Base-by-base conservation (phyloP, 2,888 invertebrate species). In the Deilephila elpenor region DNA sequence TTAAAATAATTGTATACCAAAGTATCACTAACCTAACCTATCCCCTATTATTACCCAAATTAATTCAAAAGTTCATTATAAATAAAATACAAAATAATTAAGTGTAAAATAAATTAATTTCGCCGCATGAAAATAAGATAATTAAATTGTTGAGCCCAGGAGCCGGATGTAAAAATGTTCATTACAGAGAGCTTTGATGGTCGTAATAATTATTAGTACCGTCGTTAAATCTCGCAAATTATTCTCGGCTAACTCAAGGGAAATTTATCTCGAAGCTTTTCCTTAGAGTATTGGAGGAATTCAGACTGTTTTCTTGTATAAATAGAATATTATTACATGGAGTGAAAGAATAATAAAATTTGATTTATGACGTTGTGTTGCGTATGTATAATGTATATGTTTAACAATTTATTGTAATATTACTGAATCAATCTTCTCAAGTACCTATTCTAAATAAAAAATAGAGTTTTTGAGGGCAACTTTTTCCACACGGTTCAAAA, bases 121-220 rank as follows among this genome's bases (percentile, higher is more conserved):
- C 17, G 62, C 61, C 62, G 53, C 72, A 56, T 20, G 34, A 64
- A 72, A 62, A 25, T 64, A 60, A 64, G 56, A 73, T 71, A 74
- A 74, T 76, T 71, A 72, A 71, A 62, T 74, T 67, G 59, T 59
- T 62, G 32, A 72, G 51, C 25, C 70, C 74, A 60, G 70, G 29
- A 74, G 72, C 34, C 44, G 19, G 62, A 71, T 62, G 61, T 73
- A 71, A 74, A 73, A 71, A 71, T 71, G 59, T 70, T 73, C 62
- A 73, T 74, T 74, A 74, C 71, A 73, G 62, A 71, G 51, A 34
- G 70, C 73, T 77, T 77, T 78, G 76, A 77, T 74, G 75, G 75
- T 70, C 72, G 61, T 78, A 77, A 79, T 78, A 73, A 71, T 71
- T 73, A 62, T 71, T 74, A 76, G 71, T 74, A 73, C 75, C 74